Evolutionary conservation across 2,113 vertebrate genomes (phyloP).

Genomic region (Lepus americanus): DNA sequence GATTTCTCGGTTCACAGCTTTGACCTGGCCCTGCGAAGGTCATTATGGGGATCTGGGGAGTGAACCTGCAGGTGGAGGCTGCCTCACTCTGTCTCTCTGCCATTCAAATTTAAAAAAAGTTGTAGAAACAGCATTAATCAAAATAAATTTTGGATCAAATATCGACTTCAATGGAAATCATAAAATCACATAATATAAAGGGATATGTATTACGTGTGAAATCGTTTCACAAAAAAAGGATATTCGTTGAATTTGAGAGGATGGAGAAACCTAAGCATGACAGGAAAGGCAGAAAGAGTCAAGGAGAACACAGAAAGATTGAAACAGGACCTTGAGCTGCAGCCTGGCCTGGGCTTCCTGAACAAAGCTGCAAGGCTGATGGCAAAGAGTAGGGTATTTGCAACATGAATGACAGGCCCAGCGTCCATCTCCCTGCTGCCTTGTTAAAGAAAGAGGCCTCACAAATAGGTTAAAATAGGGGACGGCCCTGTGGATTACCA

Average conservation of each 20-base stretch:
- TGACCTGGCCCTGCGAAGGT: too few relatives aligned
- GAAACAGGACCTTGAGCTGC: neutral
- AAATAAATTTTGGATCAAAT: constrained; percentile 22
- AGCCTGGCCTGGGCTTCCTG: neutral
- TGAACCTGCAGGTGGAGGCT: too few relatives aligned
- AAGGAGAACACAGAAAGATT: neutral
- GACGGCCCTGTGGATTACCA: too few relatives aligned
- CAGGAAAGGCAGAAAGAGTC: neutral
- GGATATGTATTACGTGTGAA: neutral
- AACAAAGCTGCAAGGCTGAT: neutral
- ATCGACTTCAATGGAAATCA: neutral
- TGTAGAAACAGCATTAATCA: neutral
- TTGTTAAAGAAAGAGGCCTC: neutral
- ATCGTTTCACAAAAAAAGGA: too few relatives aligned
- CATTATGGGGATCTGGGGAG: too few relatives aligned
- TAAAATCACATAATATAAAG: neutral
- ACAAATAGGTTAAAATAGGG: neutral
- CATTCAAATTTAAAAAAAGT: too few relatives aligned
- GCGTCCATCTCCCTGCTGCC: neutral
- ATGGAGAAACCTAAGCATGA: neutral
- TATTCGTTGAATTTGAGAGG: neutral
- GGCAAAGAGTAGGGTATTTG: neutral
- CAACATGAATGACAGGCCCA: neutral
- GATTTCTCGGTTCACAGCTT: too few relatives aligned
- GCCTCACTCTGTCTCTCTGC: too few relatives aligned